Evolutionary conservation across 1,140 invertebrate species (phyloP).

Genomic region (Tribolium castaneum): DNA sequence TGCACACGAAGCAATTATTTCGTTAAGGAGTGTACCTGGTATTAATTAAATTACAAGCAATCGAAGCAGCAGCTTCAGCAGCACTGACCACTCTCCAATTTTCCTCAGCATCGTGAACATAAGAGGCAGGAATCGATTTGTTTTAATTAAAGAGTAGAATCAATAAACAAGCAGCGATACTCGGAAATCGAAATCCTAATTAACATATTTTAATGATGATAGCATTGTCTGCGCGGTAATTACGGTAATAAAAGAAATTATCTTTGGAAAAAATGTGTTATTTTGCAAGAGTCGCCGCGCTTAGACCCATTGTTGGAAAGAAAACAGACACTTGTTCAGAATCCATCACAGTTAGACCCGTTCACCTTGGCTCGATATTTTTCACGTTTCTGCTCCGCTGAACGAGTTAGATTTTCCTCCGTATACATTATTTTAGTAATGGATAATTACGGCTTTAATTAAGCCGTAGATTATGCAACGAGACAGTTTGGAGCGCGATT

Average conservation of each 20-base stretch:
- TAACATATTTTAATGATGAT: conserved; percentile 36
- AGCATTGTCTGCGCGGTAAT: conserved; percentile 9
- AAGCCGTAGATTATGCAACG: conserved; percentile 17
- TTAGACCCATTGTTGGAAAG: conserved; percentile 22
- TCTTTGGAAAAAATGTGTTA: background rate
- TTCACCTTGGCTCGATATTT: conserved; percentile 38
- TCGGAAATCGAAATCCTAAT: conserved; percentile 28
- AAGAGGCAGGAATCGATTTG: conserved; percentile 30
- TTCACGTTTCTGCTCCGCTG: conserved; percentile 32
- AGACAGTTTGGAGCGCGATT: conserved; percentile 12
- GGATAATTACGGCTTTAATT: conserved; percentile 35
- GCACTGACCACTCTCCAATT: conserved; percentile 8
- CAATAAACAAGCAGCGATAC: conserved; percentile 21
- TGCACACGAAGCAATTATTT: background rate
- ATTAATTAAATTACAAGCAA: conserved; percentile 2
- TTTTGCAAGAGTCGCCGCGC: conserved; percentile 27
- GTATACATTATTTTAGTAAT: conserved; percentile 31
- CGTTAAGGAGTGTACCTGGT: background rate
- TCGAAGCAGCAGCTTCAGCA: background rate
- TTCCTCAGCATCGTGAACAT: background rate
- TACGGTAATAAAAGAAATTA: conserved; percentile 33
- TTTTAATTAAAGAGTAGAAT: conserved; percentile 33
- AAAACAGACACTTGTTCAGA: conserved; percentile 41
- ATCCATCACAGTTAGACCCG: conserved; percentile 36
- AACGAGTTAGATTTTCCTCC: conserved; percentile 40